Conservation (phyloP, 2,797 vertebrate species). For the Carcharodon carcharias region DNA sequence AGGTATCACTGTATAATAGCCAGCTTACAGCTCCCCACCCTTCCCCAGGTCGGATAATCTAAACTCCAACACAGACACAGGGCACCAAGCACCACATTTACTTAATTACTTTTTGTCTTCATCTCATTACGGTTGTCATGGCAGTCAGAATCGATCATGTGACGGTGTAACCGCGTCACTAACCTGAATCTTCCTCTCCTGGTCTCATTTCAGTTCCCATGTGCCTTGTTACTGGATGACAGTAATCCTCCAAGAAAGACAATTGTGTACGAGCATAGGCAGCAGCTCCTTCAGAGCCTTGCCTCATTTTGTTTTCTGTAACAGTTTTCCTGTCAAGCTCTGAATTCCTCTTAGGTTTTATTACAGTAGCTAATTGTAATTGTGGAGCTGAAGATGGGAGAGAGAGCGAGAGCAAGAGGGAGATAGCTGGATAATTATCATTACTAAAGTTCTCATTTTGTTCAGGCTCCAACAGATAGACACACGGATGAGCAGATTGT, state of each 20-base stretch:
- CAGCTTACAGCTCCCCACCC: background rate
- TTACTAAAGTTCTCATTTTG: background rate
- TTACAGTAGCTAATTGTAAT: background rate
- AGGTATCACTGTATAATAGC: background rate
- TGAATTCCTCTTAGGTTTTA: background rate
- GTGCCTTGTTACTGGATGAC: background rate
- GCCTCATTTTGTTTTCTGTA: background rate
- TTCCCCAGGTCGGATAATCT: background rate
- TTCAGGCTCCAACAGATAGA: background rate
- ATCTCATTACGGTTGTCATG: constrained; percentile 20
- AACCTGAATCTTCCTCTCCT: background rate
- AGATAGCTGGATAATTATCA: background rate
- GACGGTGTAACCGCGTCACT: background rate
- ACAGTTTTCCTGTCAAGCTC: background rate
- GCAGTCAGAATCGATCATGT: background rate
- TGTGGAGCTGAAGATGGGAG: background rate
- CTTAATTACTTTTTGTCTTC: background rate
- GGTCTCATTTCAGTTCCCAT: background rate
- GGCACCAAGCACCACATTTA: background rate
- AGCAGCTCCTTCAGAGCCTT: background rate
- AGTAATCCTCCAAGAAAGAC: background rate
- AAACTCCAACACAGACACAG: background rate
- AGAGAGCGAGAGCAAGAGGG: background rate
- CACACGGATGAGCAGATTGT: constrained; percentile 11
- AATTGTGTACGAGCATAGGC: too few species aligned